Base-by-base conservation (phyloP, 2,888 invertebrate species). In the Oscheius sp. region DNA sequence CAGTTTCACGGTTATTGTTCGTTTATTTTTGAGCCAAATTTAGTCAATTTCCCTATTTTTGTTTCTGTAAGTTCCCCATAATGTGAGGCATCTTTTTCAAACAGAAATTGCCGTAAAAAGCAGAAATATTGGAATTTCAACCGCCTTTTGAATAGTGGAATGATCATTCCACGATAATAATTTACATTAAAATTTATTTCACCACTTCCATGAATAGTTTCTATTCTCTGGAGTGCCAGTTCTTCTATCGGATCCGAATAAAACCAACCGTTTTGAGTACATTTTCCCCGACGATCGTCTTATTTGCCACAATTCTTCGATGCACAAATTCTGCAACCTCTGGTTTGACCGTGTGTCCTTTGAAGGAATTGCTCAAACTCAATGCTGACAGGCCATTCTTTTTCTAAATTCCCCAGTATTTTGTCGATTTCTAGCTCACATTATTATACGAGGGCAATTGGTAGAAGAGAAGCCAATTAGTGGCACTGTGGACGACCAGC, bases 401-500 rank as follows among this genome's bases (percentile, higher is more conserved):
- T 23, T 63, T 35, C 63, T 63, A 18, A 69, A 69, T 23, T 7
- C 27, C n/a, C n/a, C n/a, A n/a, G n/a, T n/a, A 35, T 55, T 53
- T 1, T 53, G 2, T 52, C 9, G 12, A 29, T 18, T 43, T 13
- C 52, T 6, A 1, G 35, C 12, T 23, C 23, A 74, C 74, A 52
- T 61, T 58, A 43, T 35, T 63, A 13, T 21, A 59, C 1, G 27
- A 66, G 6, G 86, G 85, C 75, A 84, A 82, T 61, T 85, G 83
- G 73, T 84, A 87, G 79, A 87, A 87, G n/a, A 87, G 76, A 21
- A 87, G 80, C 87, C 87, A 87, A 70, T 87, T 87, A 13, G 87
- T 88, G n/a, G 87, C 83, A 43, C 80, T 81, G 69, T 87, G 86
- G 7, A 87, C 77, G 18, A 84, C 86, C 16, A 87, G 72, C n/a